Evolutionary conservation across 2,797 vertebrate species (phyloP), one percentile per base, ranked within the genome.

Genomic region (Antennarius maculatus): DNA sequence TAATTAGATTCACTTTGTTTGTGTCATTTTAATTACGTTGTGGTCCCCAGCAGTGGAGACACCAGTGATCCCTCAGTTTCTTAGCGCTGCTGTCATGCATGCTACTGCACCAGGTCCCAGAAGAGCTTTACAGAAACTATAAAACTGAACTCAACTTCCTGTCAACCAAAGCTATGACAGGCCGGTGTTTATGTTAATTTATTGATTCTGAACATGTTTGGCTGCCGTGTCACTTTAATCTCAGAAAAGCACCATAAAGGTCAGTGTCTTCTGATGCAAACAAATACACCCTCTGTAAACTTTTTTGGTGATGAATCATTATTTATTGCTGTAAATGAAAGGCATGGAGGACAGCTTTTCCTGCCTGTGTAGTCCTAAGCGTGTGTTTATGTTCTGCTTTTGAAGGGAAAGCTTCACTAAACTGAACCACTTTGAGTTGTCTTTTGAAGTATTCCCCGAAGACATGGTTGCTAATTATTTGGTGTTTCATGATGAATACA

Each of bases 1-100:
- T 96, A 97, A 97, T 97, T 96, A 94, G 90, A 95, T 95, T 93
- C 93, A 93, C 95, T 96, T 94, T 94, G 94, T 97, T 96, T 95
- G 93, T 95, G 94, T 95, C 94, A 94, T 93, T 92, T 92, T 96
- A 95, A 96, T 96, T 94, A 93, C 94, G 92, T 94, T 93, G 90
- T 80, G 89, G 92, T 89, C 90, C 91, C 92, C 91, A 86, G 90
- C 88, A 90, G 84, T 86, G 88, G 91, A 89, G 87, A 86, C 87
- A 88, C 83, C 90, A 89, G 89, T 92, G 89, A 93, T 93, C 92
- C 89, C 80, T 63, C 60, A 82, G 91, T 83, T 92, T 91, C 86
- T 90, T 54, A 76, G 75, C 84, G 65, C 72, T 60, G 76, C 86
- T 82, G 79, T 79, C 83, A 61, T 71, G 58, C 81, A 84, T 71